These are phyloP conservation scores for Euura lappo DNA, from an alignment of 1,140 invertebrate genomes.

Conservation along the genomic window DNA sequence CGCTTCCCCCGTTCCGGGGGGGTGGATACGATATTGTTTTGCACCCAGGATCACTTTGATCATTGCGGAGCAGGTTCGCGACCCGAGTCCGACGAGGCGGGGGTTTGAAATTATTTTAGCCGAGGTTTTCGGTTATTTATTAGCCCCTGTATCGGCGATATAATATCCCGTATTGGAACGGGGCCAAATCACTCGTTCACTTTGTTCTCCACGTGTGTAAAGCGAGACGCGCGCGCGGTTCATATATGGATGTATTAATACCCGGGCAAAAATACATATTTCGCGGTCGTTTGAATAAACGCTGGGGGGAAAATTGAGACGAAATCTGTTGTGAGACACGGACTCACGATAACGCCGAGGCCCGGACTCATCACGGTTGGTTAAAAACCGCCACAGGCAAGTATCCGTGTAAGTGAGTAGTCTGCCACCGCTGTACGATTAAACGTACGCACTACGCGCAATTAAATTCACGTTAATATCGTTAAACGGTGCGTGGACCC, in stretches of 20 bases:
- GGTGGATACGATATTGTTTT: not conserved
- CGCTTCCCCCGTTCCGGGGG: too few relatives aligned
- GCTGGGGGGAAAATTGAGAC: too few relatives aligned
- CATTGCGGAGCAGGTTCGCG: constrained; percentile 13
- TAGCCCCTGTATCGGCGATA: constrained; percentile 8
- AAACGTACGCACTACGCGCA: constrained; percentile 28
- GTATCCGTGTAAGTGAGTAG: constrained; percentile 2
- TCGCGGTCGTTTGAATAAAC: too few relatives aligned
- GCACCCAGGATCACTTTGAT: constrained; percentile 17
- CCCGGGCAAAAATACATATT: too few relatives aligned
- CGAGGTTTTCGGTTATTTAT: not conserved
- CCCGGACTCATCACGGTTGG: too few relatives aligned
- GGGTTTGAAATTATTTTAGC: constrained; percentile 8
- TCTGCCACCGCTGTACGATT: not conserved
- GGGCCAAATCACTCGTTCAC: not conserved
- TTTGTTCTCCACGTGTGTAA: too few relatives aligned
- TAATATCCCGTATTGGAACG: constrained; percentile 9
- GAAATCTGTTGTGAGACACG: too few relatives aligned
- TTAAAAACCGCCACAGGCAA: not conserved
- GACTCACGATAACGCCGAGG: too few relatives aligned
- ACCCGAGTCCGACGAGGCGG: not conserved
- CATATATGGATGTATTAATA: not conserved
- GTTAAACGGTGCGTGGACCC: constrained; percentile 33
- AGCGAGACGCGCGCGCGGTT: too few relatives aligned
- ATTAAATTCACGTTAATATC: constrained; percentile 44